These are phyloP conservation scores for Onychomys torridus DNA, from an alignment of 2,797 vertebrate genomes.

Conservation along the genomic window DNA sequence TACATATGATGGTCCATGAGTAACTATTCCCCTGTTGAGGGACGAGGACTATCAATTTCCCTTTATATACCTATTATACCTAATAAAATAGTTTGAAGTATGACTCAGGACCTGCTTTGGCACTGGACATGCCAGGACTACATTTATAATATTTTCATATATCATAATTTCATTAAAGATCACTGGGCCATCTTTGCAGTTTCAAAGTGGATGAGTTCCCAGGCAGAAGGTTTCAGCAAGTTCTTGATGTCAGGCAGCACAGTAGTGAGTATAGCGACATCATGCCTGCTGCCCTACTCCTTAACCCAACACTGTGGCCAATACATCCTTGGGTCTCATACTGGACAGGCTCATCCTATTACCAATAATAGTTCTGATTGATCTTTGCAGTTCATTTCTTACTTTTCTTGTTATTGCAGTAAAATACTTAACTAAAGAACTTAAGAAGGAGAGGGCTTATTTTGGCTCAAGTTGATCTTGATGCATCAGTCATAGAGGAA, in stretches of 20 bases:
- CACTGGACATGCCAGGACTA: background rate
- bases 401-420: background rate
- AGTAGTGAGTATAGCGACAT: background rate
- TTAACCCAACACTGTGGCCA: background rate
- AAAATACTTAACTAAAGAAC: background rate
- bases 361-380: background rate
- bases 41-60: background rate
- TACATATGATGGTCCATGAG: background rate
- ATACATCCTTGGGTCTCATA: background rate
- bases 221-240: background rate
- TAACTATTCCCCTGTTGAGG: background rate
- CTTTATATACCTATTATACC: too few species aligned
- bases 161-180: background rate
- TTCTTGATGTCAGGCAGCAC: background rate
- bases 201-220: background rate
- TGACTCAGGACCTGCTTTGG: background rate
- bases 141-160: background rate
- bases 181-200: background rate
- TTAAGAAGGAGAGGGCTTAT: background rate
- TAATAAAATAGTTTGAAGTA: background rate
- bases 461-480: background rate
- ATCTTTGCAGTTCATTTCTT: background rate
- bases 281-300: background rate
- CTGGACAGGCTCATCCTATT: background rate
- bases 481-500: too few species aligned